These are phyloP conservation scores for Halcyon senegalensis DNA, from an alignment of 2,113 vertebrate genomes.

Conservation along the genomic window DNA sequence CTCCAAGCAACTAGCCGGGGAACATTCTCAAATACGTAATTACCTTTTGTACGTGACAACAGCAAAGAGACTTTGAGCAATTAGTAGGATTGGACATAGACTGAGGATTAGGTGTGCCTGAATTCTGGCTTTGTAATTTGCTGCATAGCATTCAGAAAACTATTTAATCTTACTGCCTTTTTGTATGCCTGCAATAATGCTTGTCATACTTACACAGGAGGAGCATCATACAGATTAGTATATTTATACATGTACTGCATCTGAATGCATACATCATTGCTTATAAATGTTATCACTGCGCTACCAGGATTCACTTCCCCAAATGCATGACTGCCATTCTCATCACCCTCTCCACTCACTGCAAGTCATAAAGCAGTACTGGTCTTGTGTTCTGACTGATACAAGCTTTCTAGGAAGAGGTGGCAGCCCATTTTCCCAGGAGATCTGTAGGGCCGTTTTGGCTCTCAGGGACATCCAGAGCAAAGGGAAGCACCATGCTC, in stretches of 20 bases:
- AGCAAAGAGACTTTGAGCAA: neutral
- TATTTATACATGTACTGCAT: neutral
- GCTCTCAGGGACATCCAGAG: neutral
- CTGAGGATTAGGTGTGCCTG: neutral
- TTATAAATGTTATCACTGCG: neutral
- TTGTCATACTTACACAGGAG: neutral
- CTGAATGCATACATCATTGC: neutral
- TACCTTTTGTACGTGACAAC: neutral
- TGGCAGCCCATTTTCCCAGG: neutral
- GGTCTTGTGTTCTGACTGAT: neutral
- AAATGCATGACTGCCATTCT: neutral
- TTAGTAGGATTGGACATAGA: neutral
- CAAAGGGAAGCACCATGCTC: neutral
- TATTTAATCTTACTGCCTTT: neutral
- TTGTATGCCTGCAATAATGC: neutral
- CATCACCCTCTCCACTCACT: neutral
- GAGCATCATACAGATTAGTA: neutral
- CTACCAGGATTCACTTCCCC: neutral
- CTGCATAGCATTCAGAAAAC: neutral
- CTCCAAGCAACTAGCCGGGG: neutral
- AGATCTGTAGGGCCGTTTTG: neutral
- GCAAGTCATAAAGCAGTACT: neutral
- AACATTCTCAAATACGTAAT: neutral
- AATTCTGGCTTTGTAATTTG: neutral
- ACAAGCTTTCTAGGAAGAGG: neutral